phyloP scores from a whole-genome alignment of 2,888 invertebrate genomes.

The Pyrrhosoma nymphula region DNA sequence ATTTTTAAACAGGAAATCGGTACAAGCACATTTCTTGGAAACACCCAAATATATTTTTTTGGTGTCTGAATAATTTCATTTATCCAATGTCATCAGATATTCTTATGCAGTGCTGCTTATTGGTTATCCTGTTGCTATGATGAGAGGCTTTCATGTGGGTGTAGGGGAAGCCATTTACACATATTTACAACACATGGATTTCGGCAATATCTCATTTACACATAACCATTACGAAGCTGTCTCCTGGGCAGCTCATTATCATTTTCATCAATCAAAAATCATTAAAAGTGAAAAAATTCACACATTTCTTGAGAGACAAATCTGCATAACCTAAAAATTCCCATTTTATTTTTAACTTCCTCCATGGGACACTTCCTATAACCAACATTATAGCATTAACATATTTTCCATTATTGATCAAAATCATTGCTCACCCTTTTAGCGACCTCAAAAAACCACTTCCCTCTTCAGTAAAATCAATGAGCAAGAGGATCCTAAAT shows the following conservation, averaged over 20 bases:
- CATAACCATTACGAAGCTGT: constrained; percentile 14
- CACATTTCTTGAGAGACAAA: constrained; percentile 43
- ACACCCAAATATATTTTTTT: not conserved
- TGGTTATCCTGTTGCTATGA: constrained; percentile 42
- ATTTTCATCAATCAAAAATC: constrained; percentile 57
- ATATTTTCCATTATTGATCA: constrained; percentile 51
- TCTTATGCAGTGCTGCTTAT: constrained; percentile 42
- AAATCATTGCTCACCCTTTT: constrained; percentile 48
- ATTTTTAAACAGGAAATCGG: constrained; percentile 22
- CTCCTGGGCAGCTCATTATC: not conserved
- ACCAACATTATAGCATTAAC: constrained; percentile 51
- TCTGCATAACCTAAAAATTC: constrained; percentile 59
- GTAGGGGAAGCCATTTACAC: constrained; percentile 44
- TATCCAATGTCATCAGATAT: not conserved
- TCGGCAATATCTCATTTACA: constrained; percentile 56
- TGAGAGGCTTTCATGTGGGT: not conserved
- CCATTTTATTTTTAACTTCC: constrained; percentile 23
- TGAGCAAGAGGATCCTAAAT: constrained; percentile 58
- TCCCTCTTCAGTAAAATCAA: not conserved
- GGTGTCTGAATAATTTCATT: constrained; percentile 11
- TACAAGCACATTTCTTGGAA: constrained; percentile 21
- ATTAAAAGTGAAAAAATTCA: constrained; percentile 55
- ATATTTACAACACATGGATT: constrained; percentile 61
- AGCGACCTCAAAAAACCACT: constrained; percentile 1
- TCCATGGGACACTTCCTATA: constrained; percentile 44